Percentiles rank a stretch among this genome's conserved stretches.
phyloP scores from a whole-genome alignment of 2,888 invertebrate species.

The Axea sp. region DNA sequence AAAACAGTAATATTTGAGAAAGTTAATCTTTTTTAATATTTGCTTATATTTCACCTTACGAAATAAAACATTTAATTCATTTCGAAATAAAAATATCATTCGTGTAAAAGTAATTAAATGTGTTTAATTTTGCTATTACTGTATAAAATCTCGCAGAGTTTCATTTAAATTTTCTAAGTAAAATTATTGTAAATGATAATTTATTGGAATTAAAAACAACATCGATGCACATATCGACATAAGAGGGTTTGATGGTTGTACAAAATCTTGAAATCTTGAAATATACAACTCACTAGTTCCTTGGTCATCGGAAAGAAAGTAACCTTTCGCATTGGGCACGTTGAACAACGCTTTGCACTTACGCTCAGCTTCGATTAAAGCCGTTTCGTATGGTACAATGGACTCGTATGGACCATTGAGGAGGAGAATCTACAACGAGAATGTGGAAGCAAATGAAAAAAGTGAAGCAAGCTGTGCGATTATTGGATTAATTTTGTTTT shows the following conservation, averaged over 20 bases:
- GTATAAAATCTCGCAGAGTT: too few species aligned
- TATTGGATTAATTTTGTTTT: conserved; percentile 45
- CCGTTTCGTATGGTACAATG: conserved; percentile 67
- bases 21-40: too few species aligned
- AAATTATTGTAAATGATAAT: conserved; percentile 1
- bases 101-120: too few species aligned
- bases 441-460: conserved; percentile 49
- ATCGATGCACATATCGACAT: conserved; percentile 61
- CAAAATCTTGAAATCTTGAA: conserved; percentile 60
- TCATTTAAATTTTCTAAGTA: conserved; percentile 9
- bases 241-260: conserved; percentile 45
- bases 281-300: conserved; percentile 44
- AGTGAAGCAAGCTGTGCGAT: conserved; percentile 42
- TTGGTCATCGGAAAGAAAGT: conserved; percentile 66
- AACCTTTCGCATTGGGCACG: conserved; percentile 71
- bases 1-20: too few species aligned
- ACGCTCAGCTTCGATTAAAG: conserved; percentile 71
- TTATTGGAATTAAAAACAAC: conserved; percentile 36
- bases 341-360: conserved; percentile 75
- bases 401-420: conserved; percentile 62
- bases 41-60: too few species aligned
- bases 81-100: too few species aligned
- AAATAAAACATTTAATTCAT: too few species aligned
- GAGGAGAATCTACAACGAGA: conserved; percentile 45
- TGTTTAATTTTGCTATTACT: too few species aligned